Percentiles rank a stretch among this genome's conserved stretches.
These are phyloP conservation scores for Lepidochrysops patricia DNA, from an alignment of 2,888 invertebrate species.

Conservation along the genomic window DNA sequence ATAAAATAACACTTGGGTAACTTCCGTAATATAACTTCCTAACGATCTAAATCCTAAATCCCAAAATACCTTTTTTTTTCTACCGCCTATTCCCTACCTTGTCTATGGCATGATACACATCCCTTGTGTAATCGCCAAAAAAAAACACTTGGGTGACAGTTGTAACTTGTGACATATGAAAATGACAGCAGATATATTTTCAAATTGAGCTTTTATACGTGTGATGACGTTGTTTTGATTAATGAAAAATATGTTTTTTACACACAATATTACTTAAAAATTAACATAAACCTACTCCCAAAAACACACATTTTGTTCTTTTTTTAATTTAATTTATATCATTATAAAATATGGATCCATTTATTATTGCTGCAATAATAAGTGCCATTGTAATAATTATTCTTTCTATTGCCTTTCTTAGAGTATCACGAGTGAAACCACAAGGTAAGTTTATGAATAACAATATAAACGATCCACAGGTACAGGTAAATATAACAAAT, in stretches of 20 bases:
- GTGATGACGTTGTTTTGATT: not conserved
- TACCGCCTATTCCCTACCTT: too few species aligned
- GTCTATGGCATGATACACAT: too few species aligned
- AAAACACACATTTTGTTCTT: not conserved
- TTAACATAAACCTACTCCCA: not conserved
- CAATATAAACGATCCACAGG: not conserved
- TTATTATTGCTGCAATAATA: slow-evolving; percentile 58
- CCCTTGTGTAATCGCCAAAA: too few species aligned
- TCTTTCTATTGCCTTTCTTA: slow-evolving; percentile 47
- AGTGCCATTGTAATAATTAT: slow-evolving; percentile 53
- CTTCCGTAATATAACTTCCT: too few species aligned
- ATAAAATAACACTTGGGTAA: too few species aligned
- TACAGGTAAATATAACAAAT: too few species aligned
- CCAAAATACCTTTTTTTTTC: too few species aligned
- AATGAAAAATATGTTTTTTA: not conserved
- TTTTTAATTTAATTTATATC: not conserved
- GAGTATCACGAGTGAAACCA: slow-evolving; percentile 45
- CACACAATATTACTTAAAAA: not conserved
- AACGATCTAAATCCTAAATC: too few species aligned
- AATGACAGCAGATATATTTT: not conserved
- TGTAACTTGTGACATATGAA: not conserved
- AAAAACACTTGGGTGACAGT: too few species aligned
- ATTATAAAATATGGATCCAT: slow-evolving; percentile 49
- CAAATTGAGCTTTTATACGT: slow-evolving; percentile 8
- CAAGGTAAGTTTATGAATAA: slow-evolving; percentile 37